Evolutionary conservation across 2,113 vertebrate species (phyloP).

Genomic region (Odocoileus virginianus): DNA sequence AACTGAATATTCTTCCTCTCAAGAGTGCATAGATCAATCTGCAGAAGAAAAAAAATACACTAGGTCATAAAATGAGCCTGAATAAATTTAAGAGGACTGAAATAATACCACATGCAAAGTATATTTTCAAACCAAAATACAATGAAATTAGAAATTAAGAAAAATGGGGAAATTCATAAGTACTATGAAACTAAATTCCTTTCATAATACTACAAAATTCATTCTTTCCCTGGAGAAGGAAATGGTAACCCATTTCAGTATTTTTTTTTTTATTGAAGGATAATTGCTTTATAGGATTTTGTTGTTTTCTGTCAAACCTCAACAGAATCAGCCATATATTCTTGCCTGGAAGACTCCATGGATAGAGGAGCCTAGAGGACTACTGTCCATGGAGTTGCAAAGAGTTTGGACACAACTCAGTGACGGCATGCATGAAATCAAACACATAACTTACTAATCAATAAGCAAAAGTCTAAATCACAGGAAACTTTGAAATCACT

Average conservation of each 20-base stretch:
- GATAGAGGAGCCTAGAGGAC: background rate
- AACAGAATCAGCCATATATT: background rate
- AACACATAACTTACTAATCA: background rate
- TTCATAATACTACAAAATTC: background rate
- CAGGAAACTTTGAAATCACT: background rate
- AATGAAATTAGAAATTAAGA: background rate
- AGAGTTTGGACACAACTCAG: background rate
- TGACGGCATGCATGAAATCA: background rate
- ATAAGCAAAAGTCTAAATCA: background rate
- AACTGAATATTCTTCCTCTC: background rate
- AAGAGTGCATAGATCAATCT: background rate
- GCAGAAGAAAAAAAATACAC: background rate
- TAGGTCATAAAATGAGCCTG: background rate
- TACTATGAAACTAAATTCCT: background rate
- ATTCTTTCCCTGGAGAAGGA: background rate
- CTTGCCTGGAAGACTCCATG: background rate
- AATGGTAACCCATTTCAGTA: background rate
- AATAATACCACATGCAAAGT: background rate
- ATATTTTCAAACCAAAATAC: background rate
- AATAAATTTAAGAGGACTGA: background rate
- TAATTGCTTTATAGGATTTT: background rate
- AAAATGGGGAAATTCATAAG: background rate
- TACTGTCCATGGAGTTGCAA: background rate
- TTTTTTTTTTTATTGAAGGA: background rate
- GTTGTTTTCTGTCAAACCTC: background rate